phyloP scores from a whole-genome alignment of 1,140 invertebrate species.

The Brachionus koreanus region DNA sequence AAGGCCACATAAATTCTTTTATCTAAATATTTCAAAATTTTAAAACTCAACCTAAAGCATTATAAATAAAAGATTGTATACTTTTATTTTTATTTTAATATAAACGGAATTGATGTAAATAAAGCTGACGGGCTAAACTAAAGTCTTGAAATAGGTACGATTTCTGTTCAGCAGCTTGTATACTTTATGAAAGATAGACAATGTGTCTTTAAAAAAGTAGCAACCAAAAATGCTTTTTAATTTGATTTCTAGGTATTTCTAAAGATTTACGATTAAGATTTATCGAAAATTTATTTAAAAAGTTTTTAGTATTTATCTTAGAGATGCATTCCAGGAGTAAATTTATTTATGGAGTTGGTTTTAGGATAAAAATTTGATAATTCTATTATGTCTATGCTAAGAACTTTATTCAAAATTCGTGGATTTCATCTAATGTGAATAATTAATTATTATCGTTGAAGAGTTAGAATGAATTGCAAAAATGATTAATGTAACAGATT shows the following conservation, averaged over 20 bases:
- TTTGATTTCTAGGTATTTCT: not conserved
- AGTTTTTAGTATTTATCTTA: not conserved
- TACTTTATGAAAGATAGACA: constrained; percentile 15
- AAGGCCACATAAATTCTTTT: not conserved
- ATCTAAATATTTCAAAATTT: not conserved
- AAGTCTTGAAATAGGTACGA: not conserved
- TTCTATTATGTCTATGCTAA: not conserved
- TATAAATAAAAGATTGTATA: not conserved
- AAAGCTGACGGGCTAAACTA: not conserved
- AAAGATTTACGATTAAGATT: not conserved
- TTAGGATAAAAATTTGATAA: constrained; percentile 23
- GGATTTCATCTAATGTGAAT: not conserved
- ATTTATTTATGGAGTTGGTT: not conserved
- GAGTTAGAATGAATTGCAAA: not conserved
- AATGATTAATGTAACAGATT: constrained; percentile 18
- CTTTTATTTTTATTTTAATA: not conserved
- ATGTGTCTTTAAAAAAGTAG: not conserved
- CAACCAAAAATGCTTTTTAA: not conserved
- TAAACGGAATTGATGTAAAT: not conserved
- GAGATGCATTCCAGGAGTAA: not conserved
- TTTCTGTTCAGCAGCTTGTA: not conserved
- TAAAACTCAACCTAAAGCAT: constrained; percentile 2
- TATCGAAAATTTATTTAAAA: not conserved
- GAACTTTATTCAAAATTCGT: not conserved
- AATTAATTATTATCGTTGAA: constrained; percentile 29